Evolutionary conservation across 2,797 vertebrate species (phyloP), one percentile per base, ranked within the genome.

Genomic region (Alfaro cultratus): DNA sequence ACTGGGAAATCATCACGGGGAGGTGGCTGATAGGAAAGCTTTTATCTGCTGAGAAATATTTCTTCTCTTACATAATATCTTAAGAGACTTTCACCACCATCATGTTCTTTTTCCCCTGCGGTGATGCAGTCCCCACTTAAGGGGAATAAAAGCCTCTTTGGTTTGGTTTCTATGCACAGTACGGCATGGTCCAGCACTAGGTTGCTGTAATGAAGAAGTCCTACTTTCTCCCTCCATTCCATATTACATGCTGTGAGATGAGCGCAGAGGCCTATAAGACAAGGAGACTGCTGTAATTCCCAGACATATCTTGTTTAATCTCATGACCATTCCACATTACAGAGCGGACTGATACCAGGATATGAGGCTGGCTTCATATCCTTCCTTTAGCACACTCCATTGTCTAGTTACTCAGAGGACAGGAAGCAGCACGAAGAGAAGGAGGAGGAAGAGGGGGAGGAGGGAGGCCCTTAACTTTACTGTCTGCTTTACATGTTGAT

Each of bases 41-140:
- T 94, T 96, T 93, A 95, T 96, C 94, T 95, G 91, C 87, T 81
- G 67, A 91, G 93, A 87, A 93, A 94, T 94, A 93, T 94, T 92
- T 90, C 91, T 88, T 83, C 85, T 89, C 85, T 93, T 94, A 94
- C 90, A 92, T 93, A 93, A 95, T 86, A 92, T 93, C 93, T 90
- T 92, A 92, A 92, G 86, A 90, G 88, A 91, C 89, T 94, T 93
- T 93, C 89, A 81, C 84, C 77, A 75, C 83, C 76, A 80, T 82
- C 88, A 72, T 90, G 86, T 86, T 86, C 84, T 70, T 78, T 87
- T 91, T 81, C 83, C 84, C 90, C 82, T 77, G 75, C 78, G 81
- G 90, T 80, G 82, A 78, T 81, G 80, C 82, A 80, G 86, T 89
- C 84, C 81, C 87, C 85, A 93, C 87, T 92, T 88, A 67, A 89